A percentile compares a stretch with the other conserved stretches of the same genome.
Conservation (phyloP, 2,888 invertebrate species). For the Himalopsyche kuldschensis region DNA sequence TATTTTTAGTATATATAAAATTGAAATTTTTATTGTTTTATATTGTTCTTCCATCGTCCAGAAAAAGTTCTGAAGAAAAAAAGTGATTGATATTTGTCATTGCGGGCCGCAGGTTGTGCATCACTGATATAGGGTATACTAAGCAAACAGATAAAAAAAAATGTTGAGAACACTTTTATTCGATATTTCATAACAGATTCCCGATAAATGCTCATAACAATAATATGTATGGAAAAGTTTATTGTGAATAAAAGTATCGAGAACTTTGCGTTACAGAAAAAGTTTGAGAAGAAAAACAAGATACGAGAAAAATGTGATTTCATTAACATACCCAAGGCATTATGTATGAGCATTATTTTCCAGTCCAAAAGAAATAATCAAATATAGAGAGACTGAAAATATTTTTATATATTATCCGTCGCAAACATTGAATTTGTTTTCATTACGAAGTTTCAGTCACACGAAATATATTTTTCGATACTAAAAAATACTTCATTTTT, state of each 20-base stretch:
- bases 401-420: not conserved
- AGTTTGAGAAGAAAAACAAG: not conserved
- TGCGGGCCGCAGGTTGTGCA: no score
- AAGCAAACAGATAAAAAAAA: no score
- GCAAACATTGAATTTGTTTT: no score
- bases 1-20: no score
- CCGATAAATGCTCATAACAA: not conserved
- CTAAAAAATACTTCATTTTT: no score
- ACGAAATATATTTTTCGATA: no score
- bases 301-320: not conserved
- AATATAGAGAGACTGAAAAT: not conserved
- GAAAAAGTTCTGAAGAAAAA: no score
- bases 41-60: no score
- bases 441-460: no score
- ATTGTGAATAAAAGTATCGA: not conserved
- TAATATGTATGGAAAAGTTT: not conserved
- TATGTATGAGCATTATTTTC: not conserved
- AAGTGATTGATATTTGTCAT: no score
- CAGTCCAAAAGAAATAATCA: not conserved
- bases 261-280: not conserved
- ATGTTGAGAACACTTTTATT: not conserved
- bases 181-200: not conserved
- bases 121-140: no score
- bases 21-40: no score
- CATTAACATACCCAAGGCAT: not conserved